These are phyloP conservation scores for Heliconius cydno DNA, from an alignment of 2,888 invertebrate species.

Conservation along the genomic window DNA sequence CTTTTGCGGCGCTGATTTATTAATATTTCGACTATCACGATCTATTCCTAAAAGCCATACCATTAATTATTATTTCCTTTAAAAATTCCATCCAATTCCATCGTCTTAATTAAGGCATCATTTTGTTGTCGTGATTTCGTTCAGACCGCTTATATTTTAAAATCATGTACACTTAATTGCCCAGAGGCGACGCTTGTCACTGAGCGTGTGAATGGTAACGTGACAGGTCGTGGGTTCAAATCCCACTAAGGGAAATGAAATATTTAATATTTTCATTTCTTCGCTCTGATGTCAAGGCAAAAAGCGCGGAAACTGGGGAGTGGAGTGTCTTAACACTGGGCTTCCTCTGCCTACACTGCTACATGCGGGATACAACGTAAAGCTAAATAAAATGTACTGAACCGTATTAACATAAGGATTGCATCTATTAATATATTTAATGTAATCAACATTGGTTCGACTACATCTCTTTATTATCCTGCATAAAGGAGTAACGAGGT, in stretches of 20 bases:
- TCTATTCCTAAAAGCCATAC: conserved; percentile 42
- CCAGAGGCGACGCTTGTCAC: no score
- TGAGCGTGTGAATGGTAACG: no score
- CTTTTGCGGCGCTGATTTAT: conserved; percentile 51
- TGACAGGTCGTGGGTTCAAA: no score
- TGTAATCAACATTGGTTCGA: conserved; percentile 64
- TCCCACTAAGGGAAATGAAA: no score
- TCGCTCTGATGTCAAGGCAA: no score
- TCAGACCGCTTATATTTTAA: conserved; percentile 40
- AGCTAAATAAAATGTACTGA: no score
- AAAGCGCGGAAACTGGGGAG: no score
- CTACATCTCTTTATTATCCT: conserved; percentile 63
- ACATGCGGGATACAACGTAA: no score
- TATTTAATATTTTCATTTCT: no score
- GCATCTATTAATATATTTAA: conserved; percentile 63
- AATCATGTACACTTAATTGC: neutral
- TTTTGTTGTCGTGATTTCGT: neutral
- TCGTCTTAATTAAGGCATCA: conserved; percentile 26
- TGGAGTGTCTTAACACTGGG: no score
- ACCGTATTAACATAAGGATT: conserved; percentile 36
- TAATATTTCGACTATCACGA: conserved; percentile 43
- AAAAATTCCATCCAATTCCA: conserved; percentile 30
- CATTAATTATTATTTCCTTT: conserved; percentile 34
- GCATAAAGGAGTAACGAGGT: conserved; percentile 72
- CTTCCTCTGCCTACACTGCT: no score